Evolutionary conservation across 2,113 vertebrate species (phyloP), one percentile per base, ranked within the genome.

Genomic region (Desmodus rotundus): DNA sequence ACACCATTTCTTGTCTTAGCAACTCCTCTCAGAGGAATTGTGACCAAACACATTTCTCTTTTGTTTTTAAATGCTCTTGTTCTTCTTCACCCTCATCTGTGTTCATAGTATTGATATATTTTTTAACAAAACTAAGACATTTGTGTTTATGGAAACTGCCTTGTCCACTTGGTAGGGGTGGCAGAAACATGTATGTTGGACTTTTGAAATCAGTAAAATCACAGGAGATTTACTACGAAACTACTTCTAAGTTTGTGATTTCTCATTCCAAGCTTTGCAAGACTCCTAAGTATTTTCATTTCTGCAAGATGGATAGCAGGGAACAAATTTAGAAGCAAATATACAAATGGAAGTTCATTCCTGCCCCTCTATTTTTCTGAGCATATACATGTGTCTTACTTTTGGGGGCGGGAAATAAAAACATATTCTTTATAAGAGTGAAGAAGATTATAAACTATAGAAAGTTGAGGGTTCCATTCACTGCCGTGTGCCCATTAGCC

Each of bases 151-250:
- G 96, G 93, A 92, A 74, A 85, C 33, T 43, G 43, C 17, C 16
- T 84, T 2, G 33, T 76, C 4, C 47, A 65, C 20, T 67, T 33
- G 47, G 41, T n/a, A 43, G 33, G 31, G 12, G 15, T 82, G 43
- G 58, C 17, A 70, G 52, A 72, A 91, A 76, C 54, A 92, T 67
- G 92, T 56, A 74, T 89, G 90, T 92, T 77, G 67, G n/a, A 95
- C 52, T 52, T 86, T 78, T 43, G 45, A 54, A 76, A 65, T 88
- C 45, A 88, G 3, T 77, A 54, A 36, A 80, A 54, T 89, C 58
- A 78, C 5, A 81, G 61, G 67, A 80, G 19, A 83, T 94, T 94
- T 83, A 89, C 72, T 81, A 85, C 84, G 74, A 78, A 84, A 50
- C 11, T 77, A 24, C 33, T 38, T 72, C 89, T 38, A 19, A 82